Conservation (phyloP, 2,888 invertebrate species). For the Tetranychus truncatus region DNA sequence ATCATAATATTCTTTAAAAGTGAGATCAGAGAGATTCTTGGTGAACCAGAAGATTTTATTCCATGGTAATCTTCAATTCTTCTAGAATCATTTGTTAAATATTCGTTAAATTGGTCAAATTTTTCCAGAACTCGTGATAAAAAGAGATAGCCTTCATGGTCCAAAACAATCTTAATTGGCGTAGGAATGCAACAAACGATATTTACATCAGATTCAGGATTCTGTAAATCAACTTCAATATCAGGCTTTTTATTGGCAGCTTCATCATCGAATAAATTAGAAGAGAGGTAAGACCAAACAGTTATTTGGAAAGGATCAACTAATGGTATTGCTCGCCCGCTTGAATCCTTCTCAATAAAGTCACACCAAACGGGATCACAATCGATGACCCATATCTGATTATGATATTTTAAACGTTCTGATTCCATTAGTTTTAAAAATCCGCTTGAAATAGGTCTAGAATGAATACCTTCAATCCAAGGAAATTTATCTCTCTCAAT, state of each 20-base stretch:
- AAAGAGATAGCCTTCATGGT: constrained; percentile 25
- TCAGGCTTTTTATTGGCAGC: constrained; percentile 16
- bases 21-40: neutral
- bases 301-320: constrained; percentile 20
- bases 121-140: constrained; percentile 24
- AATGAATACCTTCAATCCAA: constrained; percentile 23
- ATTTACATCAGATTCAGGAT: constrained; percentile 35
- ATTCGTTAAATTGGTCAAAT: constrained; percentile 22
- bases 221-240: constrained; percentile 16
- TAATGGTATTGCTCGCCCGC: constrained; percentile 2
- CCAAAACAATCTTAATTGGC: constrained; percentile 63
- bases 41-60: neutral
- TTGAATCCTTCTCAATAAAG: neutral
- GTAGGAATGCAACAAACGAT: constrained; percentile 62
- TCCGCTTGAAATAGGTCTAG: constrained; percentile 23
- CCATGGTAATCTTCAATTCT: constrained; percentile 21
- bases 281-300: constrained; percentile 13
- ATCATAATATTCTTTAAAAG: constrained; percentile 4
- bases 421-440: constrained; percentile 19
- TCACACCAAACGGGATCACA: constrained; percentile 20
- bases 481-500: constrained; percentile 25
- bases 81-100: constrained; percentile 21
- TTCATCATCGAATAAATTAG: constrained; percentile 11
- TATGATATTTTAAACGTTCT: neutral
- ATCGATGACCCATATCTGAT: constrained; percentile 16